Percentiles rank a stretch among this genome's conserved stretches.
Conservation (phyloP, 2,797 vertebrate species). For the Thaleichthys pacificus region DNA sequence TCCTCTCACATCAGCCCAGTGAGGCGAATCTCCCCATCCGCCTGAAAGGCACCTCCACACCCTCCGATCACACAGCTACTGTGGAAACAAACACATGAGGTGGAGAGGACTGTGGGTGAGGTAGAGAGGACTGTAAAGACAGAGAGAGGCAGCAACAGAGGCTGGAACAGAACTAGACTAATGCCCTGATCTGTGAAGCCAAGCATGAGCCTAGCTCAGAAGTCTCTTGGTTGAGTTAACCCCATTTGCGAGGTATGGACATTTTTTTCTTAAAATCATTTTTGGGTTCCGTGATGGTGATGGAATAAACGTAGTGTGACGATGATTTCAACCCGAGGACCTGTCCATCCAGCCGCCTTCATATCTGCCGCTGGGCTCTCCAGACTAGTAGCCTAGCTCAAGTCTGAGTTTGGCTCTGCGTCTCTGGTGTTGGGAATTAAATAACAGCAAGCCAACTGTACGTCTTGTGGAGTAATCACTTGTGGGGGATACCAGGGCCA, state of each 20-base stretch:
- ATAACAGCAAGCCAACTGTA: neutral
- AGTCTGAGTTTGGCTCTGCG: neutral
- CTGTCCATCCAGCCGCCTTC: too few relatives aligned
- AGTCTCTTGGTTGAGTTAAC: neutral
- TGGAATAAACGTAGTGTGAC: neutral
- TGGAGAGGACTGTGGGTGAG: neutral
- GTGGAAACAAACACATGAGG: neutral
- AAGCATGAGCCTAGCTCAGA: too few relatives aligned
- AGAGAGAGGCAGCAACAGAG: neutral
- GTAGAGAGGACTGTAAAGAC: neutral
- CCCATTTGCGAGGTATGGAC: neutral
- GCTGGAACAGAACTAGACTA: neutral
- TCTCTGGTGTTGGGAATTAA: neutral
- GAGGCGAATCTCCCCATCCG: slow-evolving; percentile 2
- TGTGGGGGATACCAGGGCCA: neutral
- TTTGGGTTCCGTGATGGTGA: neutral
- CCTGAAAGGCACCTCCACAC: neutral
- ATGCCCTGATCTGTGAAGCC: neutral
- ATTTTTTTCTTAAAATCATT: neutral
- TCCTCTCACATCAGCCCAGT: too few relatives aligned
- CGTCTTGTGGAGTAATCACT: neutral
- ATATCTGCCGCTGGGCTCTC: too few relatives aligned
- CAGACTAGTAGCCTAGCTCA: too few relatives aligned
- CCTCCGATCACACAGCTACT: neutral
- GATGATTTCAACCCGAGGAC: neutral